Percentiles rank a stretch among this genome's conserved stretches.
Evolutionary conservation across 2,888 invertebrate species (phyloP).

Genomic region (Euzophera pinguis): DNA sequence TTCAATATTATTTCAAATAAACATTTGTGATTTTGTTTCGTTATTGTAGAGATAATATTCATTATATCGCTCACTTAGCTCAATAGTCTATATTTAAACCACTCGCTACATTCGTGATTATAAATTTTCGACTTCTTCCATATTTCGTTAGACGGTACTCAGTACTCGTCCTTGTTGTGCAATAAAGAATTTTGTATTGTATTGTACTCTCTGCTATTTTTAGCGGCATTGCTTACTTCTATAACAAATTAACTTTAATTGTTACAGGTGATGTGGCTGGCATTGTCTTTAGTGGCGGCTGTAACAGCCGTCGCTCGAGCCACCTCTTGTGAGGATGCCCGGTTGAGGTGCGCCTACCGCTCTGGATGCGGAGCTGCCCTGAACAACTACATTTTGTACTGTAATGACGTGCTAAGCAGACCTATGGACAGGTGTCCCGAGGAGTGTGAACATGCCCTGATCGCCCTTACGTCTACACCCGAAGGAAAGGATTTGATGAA

Average conservation of each 20-base stretch:
- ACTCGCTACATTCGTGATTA: no score
- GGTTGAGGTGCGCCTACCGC: constrained; percentile 86
- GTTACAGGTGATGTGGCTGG: constrained; percentile 66
- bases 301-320: constrained; percentile 47
- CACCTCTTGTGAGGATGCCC: constrained; percentile 82
- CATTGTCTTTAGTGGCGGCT: constrained; percentile 46
- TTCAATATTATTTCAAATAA: no score
- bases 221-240: no score
- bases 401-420: constrained; percentile 83
- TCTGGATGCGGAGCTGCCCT: constrained; percentile 88
- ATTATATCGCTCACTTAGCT: no score
- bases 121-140: no score
- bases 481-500: constrained; percentile 89
- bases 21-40: no score
- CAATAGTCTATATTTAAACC: no score
- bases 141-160: no score
- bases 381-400: constrained; percentile 87
- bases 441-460: constrained; percentile 87
- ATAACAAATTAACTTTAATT: background rate
- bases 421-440: constrained; percentile 82
- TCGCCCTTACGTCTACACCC: constrained; percentile 88
- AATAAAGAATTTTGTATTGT: no score
- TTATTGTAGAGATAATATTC: no score
- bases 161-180: no score
- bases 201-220: no score